A percentile compares a stretch with the other conserved stretches of the same genome.
phyloP scores from a whole-genome alignment of 2,113 vertebrate genomes.

The Dasyornis broadbenti region DNA sequence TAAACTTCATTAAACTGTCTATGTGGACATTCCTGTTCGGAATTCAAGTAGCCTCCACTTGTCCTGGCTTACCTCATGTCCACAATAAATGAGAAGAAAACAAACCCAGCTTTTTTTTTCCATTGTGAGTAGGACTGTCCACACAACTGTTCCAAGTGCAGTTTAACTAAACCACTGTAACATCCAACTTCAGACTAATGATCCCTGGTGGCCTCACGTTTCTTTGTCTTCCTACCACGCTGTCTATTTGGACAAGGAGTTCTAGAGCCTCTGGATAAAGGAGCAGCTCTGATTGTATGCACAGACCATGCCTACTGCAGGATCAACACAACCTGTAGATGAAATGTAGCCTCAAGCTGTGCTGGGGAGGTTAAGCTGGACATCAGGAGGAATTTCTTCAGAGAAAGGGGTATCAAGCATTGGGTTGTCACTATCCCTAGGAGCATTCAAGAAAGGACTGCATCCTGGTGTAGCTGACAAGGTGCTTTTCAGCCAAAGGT shows the following conservation, averaged over 20 bases:
- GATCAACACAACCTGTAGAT: not conserved
- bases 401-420: not conserved
- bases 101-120: not conserved
- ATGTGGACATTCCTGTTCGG: conserved; percentile 42
- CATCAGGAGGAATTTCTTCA: not conserved
- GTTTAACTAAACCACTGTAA: not conserved
- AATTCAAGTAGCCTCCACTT: conserved; percentile 17
- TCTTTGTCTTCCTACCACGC: not conserved
- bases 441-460: not conserved
- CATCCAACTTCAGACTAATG: not conserved
- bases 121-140: not conserved
- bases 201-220: not conserved
- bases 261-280: not conserved
- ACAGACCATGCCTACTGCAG: not conserved
- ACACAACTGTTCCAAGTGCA: not conserved
- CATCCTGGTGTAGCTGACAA: not conserved
- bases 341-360: not conserved
- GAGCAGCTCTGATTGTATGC: not conserved
- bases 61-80: not conserved
- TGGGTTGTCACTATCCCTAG: not conserved
- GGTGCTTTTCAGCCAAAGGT: not conserved
- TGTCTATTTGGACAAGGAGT: not conserved
- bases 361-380: not conserved
- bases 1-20: conserved; percentile 53
- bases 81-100: not conserved